Base-by-base conservation (phyloP, 2,113 vertebrate species). In the Apodemus sylvaticus region DNA sequence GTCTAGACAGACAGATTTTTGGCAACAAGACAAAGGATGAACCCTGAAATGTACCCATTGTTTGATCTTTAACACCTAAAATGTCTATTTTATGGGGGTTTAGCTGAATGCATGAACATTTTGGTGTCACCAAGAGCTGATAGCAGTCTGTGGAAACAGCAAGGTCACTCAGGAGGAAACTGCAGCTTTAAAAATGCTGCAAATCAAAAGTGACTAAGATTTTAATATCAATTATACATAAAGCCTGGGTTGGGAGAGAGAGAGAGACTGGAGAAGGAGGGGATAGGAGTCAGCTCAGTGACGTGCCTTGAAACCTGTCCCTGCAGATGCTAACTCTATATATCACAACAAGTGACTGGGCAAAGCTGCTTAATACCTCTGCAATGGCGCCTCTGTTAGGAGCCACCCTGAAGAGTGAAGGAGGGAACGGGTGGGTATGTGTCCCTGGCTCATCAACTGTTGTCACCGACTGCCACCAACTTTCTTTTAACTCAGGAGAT, bases 401-500 rank as follows among this genome's bases (percentile, higher is more conserved):
- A 31, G 34, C 14, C 24, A 0, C 55, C 64, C 11, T 36, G 66
- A 96, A 13, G 48, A 31, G 36, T 19, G 24, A 31, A 20, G 29
- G 16, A 76, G 22, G 13, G 77, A 16, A 53, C 26, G 82, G 70
- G n/a, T n/a, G n/a, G n/a, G 17, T 36, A 3, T 29, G 45, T 36
- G 2, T 68, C 66, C 9, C 31, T 64, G 64, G 14, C 20, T 93
- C n/a, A 13, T 13, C 16, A 51, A 19, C 13, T 70, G 22, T 39
- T 58, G 45, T 12, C 22, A 58, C 13, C 20, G 3, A 0, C n/a
- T n/a, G 53, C 89, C 53, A 92, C 24, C 26, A 45, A 24, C 13
- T 10, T 96, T 92, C 9, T 96, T 89, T 96, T n/a, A 78, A 81
- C 48, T 64, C 94, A 99, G 99, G 98, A 45, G 98, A 99, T 89